A percentile compares a stretch with the other conserved stretches of the same genome.
Conservation (phyloP, 1,140 invertebrate species). For the Drosophila rhopaloa region DNA sequence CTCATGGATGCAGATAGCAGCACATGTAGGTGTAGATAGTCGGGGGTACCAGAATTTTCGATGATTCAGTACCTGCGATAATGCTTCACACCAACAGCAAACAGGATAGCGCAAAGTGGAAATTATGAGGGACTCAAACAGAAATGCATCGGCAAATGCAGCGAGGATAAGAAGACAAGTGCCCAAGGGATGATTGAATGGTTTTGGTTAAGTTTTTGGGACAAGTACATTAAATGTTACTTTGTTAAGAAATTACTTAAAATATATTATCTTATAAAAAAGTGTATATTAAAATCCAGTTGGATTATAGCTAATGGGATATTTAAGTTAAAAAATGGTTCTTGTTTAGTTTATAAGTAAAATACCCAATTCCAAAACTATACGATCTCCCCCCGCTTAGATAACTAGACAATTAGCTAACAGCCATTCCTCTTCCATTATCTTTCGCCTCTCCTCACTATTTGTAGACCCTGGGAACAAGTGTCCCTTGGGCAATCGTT, state of each 20-base stretch:
- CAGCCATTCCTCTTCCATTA: conserved; percentile 37
- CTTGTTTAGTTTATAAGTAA: too few species aligned
- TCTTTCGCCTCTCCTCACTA: conserved; percentile 18
- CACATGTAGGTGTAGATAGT: conserved; percentile 21
- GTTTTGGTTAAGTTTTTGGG: conserved; percentile 1
- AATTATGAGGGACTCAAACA: conserved; percentile 37
- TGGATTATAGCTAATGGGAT: too few species aligned
- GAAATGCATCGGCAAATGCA: neutral
- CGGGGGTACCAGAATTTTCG: conserved; percentile 12
- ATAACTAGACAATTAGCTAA: conserved; percentile 61
- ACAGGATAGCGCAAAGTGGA: conserved; percentile 62
- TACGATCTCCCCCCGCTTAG: conserved; percentile 19
- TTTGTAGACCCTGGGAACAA: conserved; percentile 58
- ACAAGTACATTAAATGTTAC: neutral
- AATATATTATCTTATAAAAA: too few species aligned
- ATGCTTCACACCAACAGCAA: conserved; percentile 73
- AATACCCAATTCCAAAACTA: neutral
- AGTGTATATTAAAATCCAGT: too few species aligned
- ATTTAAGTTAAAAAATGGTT: too few species aligned
- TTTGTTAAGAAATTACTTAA: too few species aligned
- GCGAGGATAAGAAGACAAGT: conserved; percentile 11
- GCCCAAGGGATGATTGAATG: conserved; percentile 10
- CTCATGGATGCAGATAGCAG: conserved; percentile 6
- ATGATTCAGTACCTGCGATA: conserved; percentile 43
- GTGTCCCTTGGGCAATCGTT: conserved; percentile 52